phyloP scores from a whole-genome alignment of 2,888 invertebrate genomes.

The Pristionchus exspectatus region DNA sequence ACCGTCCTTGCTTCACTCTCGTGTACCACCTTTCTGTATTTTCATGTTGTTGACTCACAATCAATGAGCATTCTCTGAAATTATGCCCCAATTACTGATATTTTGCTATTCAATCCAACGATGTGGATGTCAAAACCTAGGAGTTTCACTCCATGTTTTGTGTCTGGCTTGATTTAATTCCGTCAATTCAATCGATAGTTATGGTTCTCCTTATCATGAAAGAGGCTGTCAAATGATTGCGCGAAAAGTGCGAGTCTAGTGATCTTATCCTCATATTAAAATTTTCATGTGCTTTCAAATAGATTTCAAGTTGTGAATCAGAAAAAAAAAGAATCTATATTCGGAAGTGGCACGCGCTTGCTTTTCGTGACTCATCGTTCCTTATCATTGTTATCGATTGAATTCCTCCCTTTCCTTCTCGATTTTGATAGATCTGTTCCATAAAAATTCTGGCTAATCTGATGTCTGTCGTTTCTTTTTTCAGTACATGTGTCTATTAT shows the following conservation, averaged over 20 bases:
- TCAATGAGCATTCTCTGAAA: neutral
- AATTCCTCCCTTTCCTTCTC: neutral
- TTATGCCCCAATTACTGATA: too few species aligned
- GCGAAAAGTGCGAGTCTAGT: neutral
- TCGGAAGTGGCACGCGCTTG: neutral
- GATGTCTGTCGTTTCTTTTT: neutral
- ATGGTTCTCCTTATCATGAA: neutral
- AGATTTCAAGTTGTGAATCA: too few species aligned
- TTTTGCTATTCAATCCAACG: too few species aligned
- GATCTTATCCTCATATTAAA: neutral
- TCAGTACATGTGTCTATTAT: too few species aligned
- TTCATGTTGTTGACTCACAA: neutral
- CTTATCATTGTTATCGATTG: constrained; percentile 11
- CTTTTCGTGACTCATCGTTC: neutral
- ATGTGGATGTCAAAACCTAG: neutral
- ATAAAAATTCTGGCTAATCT: too few species aligned
- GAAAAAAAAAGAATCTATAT: too few species aligned
- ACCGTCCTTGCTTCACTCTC: neutral
- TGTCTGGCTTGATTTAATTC: too few species aligned
- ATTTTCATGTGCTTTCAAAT: neutral
- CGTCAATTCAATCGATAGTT: neutral
- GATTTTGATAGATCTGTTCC: neutral
- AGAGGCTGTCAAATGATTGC: neutral
- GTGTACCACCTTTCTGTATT: neutral
- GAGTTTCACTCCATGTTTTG: neutral